Evolutionary conservation across 2,888 invertebrate species (phyloP), one percentile per base, ranked within the genome.

Genomic region (Hyles lineata): DNA sequence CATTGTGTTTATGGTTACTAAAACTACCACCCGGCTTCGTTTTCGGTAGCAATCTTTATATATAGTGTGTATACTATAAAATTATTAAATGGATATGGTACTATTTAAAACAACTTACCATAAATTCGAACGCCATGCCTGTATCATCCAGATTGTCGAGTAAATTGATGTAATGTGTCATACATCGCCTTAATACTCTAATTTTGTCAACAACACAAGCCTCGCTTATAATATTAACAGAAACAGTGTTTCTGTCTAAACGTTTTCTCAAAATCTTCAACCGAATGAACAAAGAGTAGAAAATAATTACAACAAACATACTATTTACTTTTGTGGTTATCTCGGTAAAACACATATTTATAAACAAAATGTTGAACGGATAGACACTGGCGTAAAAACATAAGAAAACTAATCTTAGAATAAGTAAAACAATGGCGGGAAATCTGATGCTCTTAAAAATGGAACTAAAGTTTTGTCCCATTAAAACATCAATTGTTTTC

Each of bases 81-180:
- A 29, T 5, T 29, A 2, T 3, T 29, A 29, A 29, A 29, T 29
- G 3, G 1, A 3, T 29, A 29, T 3, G 3, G 1, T 3, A 29
- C 3, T 2, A 25, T 7, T 19, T 3, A 52, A 52, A 52, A 52
- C 4, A 5, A 15, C 63, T 72, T 67, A 76, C 76, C 73, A 25
- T 2, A 61, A 50, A 62, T n/a, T 76, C 72, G 3, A 76, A 21
- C 17, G 72, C 67, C 9, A 2, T n/a, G 19, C 75, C 60, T 15
- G 74, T 50, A 1, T 43, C 0, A 19, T 35, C 0, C 32, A 58
- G n/a, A 50, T 63, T 75, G 8, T 79, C 74, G 19, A 75, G 60
- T 21, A 69, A 50, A 50, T n/a, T 50, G 17, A 9, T 15, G 8
- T 50, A 50, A 50, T 67, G 50, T 35, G 9, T 35, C 50, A 67